Evolutionary conservation across 1,140 invertebrate genomes (phyloP), one percentile per base, ranked within the genome.

Genomic region (Galleria mellonella): DNA sequence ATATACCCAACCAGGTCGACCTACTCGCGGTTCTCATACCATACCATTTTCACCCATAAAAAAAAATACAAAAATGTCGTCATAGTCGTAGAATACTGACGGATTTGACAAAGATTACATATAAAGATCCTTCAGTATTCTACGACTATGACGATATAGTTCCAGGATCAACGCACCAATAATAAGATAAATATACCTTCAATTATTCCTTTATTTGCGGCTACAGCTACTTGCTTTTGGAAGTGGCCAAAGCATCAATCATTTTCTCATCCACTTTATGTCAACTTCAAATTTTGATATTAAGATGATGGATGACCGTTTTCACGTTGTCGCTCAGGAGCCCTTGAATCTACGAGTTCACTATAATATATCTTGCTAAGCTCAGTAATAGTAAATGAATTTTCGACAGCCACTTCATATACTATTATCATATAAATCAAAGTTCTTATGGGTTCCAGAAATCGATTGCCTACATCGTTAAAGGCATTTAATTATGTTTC

Each of bases 211-310:
- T 43, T 55, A 45, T 59, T 61, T 62, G 47, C 52, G 58, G 57
- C 58, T 58, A 62, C 51, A 46, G 56, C 55, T 54, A 44, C 64
- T 64, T 50, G 55, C 36, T 53, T 67, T 65, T 48, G 47, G 43
- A 69, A 65, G 62, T 66, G 55, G 55, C 40, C 60, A 35, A 48
- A 59, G 56, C 70, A 83, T 83, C 70, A 77, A 83, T 83, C 78
- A 79, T 72, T 65, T 62, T 66, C 72, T 70, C 72, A 73, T 82
- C 70, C 62, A 82, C 64, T 79, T 74, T 74, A 58, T 72, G 69
- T 79, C 73, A 72, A 79, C 71, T 72, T 76, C 66, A 70, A 79
- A 77, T 76, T 78, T 74, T 79, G 75, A 79, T 79, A 74, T 47
- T 55, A 51, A 13, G 36, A 63, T 79, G 78, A 83, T 83, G 64